phyloP scores from a whole-genome alignment of 2,888 invertebrate genomes.

The Epirrhoe alternata region DNA sequence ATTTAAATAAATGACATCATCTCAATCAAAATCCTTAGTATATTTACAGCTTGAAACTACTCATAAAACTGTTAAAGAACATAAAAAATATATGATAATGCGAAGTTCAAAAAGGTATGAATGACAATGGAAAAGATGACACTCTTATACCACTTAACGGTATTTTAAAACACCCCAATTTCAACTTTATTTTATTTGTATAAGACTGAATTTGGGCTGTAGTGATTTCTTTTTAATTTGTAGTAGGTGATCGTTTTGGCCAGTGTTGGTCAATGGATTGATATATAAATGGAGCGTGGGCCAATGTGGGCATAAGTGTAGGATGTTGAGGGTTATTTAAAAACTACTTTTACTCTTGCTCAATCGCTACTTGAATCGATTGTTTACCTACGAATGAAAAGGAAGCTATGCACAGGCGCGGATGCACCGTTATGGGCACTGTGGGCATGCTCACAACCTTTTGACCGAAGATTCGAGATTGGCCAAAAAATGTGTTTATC shows the following conservation, averaged over 20 bases:
- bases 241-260: constrained; percentile 74
- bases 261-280: constrained; percentile 71
- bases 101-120: constrained; percentile 19
- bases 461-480: too few relatives aligned
- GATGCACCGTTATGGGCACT: too few relatives aligned
- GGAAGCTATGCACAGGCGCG: too few relatives aligned
- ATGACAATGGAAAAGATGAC: constrained; percentile 25
- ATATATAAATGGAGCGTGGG: constrained; percentile 48
- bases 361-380: constrained; percentile 40
- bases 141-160: constrained; percentile 1
- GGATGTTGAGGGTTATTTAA: constrained; percentile 50
- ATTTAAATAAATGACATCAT: constrained; percentile 38
- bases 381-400: too few relatives aligned
- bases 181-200: not conserved
- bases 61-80: constrained; percentile 33
- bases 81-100: constrained; percentile 16
- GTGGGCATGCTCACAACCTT: too few relatives aligned
- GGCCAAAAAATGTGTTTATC: too few relatives aligned
- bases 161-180: not conserved
- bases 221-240: constrained; percentile 32
- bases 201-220: constrained; percentile 22
- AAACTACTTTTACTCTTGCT: constrained; percentile 64
- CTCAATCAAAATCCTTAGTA: constrained; percentile 25
- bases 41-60: constrained; percentile 27
- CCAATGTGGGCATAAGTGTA: constrained; percentile 59